Evolutionary conservation across 2,888 invertebrate genomes (phyloP), one percentile per base, ranked within the genome.

Genomic region (Keiferia lycopersicella): DNA sequence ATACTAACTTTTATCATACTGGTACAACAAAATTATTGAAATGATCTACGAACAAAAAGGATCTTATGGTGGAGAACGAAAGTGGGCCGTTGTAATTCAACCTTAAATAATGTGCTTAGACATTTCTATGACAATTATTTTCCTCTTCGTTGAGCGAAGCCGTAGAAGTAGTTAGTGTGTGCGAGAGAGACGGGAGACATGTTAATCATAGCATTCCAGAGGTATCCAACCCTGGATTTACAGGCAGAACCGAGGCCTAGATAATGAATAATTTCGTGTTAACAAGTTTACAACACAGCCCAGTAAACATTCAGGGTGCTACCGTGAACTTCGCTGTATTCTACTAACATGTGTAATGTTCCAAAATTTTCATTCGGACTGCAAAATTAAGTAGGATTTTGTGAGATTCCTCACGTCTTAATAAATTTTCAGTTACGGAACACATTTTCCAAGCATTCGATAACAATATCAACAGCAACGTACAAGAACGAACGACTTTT

Each of bases 181-280:
- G 18, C 10, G 20, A 10, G 20, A 1, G 18, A 20, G 50, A 50
- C 20, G n/a, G 11, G 50, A 10, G n/a, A n/a, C n/a, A 20, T 50
- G 50, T 50, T 50, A 50, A 50, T 50, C 50, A 50, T 16, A 20
- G 20, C 16, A 50, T 50, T 50, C 50, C 50, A 50, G 50, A 50
- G 18, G 50, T 11, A 50, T 3, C 18, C 20, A 20, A 20, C 50
- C 50, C 50, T 50, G 50, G 50, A 50, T 50, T 50, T 50, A 50
- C 50, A 50, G 16, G 2, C 50, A 10, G 4, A 50, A 50, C 6
- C 18, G n/a, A 11, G 11, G 18, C 18, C 18, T 16, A 20, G 11
- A 18, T 50, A 50, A 50, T 50, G 50, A 50, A 50, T 50, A 50
- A 50, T 50, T 50, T 50, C 10, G 50, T 50, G 6, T 20, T 50